These are phyloP conservation scores for Pimephales promelas DNA, from an alignment of 2,113 vertebrate species.

Conservation along the genomic window DNA sequence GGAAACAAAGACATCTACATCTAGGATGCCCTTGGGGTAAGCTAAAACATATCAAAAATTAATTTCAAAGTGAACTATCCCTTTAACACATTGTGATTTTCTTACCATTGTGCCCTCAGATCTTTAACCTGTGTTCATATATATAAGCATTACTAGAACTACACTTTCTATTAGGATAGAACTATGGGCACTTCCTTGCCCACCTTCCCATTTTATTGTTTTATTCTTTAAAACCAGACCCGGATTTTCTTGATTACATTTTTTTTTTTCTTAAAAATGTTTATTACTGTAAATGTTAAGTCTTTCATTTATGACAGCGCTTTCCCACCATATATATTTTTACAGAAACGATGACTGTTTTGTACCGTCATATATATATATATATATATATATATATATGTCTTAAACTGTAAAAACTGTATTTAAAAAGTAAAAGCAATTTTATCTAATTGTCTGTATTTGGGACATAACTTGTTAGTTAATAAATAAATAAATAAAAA, in stretches of 20 bases:
- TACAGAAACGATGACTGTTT: no score
- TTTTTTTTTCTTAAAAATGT: not conserved
- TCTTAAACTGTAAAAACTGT: not conserved
- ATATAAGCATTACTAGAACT: not conserved
- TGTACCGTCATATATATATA: no score
- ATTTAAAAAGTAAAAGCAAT: not conserved
- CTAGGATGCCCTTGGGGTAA: no score
- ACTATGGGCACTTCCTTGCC: not conserved
- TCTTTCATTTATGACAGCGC: no score
- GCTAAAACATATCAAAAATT: no score
- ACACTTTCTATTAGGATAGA: not conserved
- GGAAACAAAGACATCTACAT: no score
- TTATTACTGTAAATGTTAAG: no score
- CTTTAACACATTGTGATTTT: constrained; percentile 45
- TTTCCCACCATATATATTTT: no score
- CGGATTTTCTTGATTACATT: not conserved
- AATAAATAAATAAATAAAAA: not conserved
- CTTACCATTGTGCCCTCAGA: constrained; percentile 26
- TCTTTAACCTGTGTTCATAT: constrained; percentile 18
- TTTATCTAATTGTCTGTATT: not conserved
- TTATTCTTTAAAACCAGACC: not conserved
- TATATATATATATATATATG: no score
- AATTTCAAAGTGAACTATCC: no score
- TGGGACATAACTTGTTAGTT: not conserved
- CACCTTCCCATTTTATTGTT: not conserved